Evolutionary conservation across 2,888 invertebrate species (phyloP).

Genomic region (Drosophila niveifrons): DNA sequence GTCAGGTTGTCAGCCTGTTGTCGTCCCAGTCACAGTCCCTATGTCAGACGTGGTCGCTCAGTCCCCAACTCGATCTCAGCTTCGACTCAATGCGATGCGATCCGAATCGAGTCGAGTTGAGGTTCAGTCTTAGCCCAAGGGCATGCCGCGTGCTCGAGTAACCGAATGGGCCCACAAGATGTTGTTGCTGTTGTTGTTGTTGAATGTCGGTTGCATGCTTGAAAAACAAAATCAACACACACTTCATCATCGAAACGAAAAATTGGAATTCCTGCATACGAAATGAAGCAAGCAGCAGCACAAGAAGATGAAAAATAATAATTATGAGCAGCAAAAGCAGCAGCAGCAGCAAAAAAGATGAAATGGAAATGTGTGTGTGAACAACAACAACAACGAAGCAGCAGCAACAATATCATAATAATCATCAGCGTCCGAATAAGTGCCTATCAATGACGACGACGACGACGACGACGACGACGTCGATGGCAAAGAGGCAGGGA

Average conservation of each 20-base stretch:
- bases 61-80: conserved; percentile 10
- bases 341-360: conserved; percentile 26
- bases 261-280: conserved; percentile 83
- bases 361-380: conserved; percentile 42
- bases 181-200: conserved; percentile 41
- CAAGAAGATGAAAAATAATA: conserved; percentile 77
- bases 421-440: conserved; percentile 75
- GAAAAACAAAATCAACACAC: conserved; percentile 80
- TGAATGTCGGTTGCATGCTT: conserved; percentile 63
- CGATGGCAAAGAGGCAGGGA: conserved; percentile 1
- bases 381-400: conserved; percentile 41
- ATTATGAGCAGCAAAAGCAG: conserved; percentile 64
- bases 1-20: conserved; percentile 74
- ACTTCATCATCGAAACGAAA: conserved; percentile 80
- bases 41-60: not conserved
- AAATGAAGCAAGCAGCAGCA: conserved; percentile 72
- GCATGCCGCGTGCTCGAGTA: conserved; percentile 72
- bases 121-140: conserved; percentile 73
- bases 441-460: conserved; percentile 80
- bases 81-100: conserved; percentile 26
- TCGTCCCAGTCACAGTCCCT: conserved; percentile 25
- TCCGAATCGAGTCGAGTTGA: conserved; percentile 23
- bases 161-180: conserved; percentile 36
- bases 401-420: conserved; percentile 75
- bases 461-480: conserved; percentile 43